These are phyloP conservation scores for Oryzias javanicus DNA, from an alignment of 2,113 vertebrate genomes.

Conservation along the genomic window DNA sequence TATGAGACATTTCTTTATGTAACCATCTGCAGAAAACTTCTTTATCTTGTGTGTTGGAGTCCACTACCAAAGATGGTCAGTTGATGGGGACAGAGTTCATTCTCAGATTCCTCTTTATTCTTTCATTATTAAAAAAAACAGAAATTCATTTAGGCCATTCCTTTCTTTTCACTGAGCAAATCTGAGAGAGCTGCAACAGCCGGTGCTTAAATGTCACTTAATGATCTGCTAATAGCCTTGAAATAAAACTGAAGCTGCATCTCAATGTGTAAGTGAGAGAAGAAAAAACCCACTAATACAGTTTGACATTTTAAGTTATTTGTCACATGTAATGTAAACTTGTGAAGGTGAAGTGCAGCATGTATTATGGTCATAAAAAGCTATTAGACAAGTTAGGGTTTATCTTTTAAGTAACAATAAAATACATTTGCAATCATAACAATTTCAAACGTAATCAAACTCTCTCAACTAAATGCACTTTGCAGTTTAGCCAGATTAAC, in stretches of 20 bases:
- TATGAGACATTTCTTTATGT: too few species aligned
- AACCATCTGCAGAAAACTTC: too few species aligned
- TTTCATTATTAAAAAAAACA: background rate
- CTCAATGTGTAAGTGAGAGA: background rate
- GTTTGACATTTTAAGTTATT: background rate
- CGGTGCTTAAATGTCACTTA: conserved; percentile 25
- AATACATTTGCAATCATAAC: too few species aligned
- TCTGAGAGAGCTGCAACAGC: conserved; percentile 32
- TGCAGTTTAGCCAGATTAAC: too few species aligned
- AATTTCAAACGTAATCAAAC: too few species aligned
- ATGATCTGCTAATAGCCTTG: conserved; percentile 21
- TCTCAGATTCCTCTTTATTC: background rate
- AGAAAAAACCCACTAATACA: background rate
- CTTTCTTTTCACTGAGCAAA: conserved; percentile 39
- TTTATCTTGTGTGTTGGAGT: background rate
- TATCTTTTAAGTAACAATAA: too few species aligned
- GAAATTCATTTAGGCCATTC: background rate
- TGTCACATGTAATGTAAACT: too few species aligned
- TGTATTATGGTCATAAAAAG: too few species aligned
- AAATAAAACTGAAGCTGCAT: conserved; percentile 17
- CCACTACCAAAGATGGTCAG: conserved; percentile 16
- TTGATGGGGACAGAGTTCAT: conserved; percentile 31
- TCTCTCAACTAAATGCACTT: too few species aligned
- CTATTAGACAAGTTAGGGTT: too few species aligned
- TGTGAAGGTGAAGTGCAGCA: too few species aligned